Evolutionary conservation across 1,140 invertebrate genomes (phyloP), one percentile per base, ranked within the genome.

Genomic region (Drosophila hydei): DNA sequence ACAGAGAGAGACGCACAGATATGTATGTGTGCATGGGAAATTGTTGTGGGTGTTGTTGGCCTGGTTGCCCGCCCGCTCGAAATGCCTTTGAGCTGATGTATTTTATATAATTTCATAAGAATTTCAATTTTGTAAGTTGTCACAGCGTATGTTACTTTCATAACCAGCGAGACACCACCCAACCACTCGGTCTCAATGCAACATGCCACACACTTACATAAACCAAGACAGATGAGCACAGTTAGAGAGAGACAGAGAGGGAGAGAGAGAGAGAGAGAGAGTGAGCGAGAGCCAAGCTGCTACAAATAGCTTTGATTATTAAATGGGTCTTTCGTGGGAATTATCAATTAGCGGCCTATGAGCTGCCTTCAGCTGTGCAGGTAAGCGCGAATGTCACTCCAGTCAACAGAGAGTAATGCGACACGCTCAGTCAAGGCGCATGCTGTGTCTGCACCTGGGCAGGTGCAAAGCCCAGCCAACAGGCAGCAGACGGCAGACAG

Each of bases 81-180:
- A 68, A 51, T 68, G 64, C 42, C 59, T 70, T 70, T 55, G 67
- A 70, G 59, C 18, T 19, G 16, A 11, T 45, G 23, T 50, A 55
- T 25, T 70, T 63, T 40, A 63, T 63, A 70, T 48, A 63, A 55
- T 70, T 63, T 55, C 30, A 48, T 63, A 70, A 70, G 67, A 70
- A 70, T 55, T 63, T 70, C 58, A 62, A 69, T 62, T 45, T 54
- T 16, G 40, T 21, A 40, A 59, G 63, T 42, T 67, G 63, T 67
- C 30, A 43, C 54, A 67, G 19, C 54, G 45, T 40, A 40, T 56
- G 30, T 58, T 40, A 40, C 27, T 40, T 38, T 18, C 38, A 18
- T 16, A 47, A 12, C 43, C 43, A 16, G 5, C 14, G 4, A 27
- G 25, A 27, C 16, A 0, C 40, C 38, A 42, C 0, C 38, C 38